A percentile compares a stretch with the other conserved stretches of the same genome.
Conservation (phyloP, 2,888 invertebrate species). For the Serrognathus titanus region DNA sequence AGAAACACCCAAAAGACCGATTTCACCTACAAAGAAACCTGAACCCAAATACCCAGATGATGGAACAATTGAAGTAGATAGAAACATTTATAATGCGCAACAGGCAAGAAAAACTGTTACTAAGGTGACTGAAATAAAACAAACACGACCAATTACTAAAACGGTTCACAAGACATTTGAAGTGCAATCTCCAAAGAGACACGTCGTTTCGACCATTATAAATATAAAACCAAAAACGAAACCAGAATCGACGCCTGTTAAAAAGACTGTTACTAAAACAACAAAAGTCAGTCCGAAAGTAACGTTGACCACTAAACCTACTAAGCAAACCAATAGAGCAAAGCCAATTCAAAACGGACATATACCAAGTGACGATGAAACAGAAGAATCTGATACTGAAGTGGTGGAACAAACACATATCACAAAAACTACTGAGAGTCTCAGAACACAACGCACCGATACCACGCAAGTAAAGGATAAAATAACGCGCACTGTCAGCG, state of each 20-base stretch:
- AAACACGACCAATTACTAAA: constrained; percentile 6
- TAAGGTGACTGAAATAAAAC: constrained; percentile 15
- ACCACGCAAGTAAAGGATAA: constrained; percentile 32
- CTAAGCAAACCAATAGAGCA: constrained; percentile 17
- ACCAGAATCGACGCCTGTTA: constrained; percentile 19
- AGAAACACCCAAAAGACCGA: constrained; percentile 18
- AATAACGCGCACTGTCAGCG: constrained; percentile 57
- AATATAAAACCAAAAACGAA: constrained; percentile 31
- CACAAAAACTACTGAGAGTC: background rate
- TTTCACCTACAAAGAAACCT: constrained; percentile 23
- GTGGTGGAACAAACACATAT: constrained; percentile 10
- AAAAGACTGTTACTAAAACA: constrained; percentile 15
- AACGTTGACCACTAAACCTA: constrained; percentile 17
- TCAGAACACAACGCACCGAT: constrained; percentile 4
- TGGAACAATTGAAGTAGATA: constrained; percentile 4
- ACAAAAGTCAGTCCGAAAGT: constrained; percentile 23
- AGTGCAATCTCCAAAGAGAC: constrained; percentile 33
- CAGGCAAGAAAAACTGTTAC: constrained; percentile 28
- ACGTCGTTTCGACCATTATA: constrained; percentile 37
- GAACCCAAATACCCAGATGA: constrained; percentile 11
- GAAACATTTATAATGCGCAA: constrained; percentile 2
- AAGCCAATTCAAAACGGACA: constrained; percentile 31
- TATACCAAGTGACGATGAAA: constrained; percentile 33
- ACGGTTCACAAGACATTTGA: constrained; percentile 23
- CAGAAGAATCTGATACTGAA: constrained; percentile 28